phyloP scores from a whole-genome alignment of 1,140 invertebrate species.

The Heterodera carotae region DNA sequence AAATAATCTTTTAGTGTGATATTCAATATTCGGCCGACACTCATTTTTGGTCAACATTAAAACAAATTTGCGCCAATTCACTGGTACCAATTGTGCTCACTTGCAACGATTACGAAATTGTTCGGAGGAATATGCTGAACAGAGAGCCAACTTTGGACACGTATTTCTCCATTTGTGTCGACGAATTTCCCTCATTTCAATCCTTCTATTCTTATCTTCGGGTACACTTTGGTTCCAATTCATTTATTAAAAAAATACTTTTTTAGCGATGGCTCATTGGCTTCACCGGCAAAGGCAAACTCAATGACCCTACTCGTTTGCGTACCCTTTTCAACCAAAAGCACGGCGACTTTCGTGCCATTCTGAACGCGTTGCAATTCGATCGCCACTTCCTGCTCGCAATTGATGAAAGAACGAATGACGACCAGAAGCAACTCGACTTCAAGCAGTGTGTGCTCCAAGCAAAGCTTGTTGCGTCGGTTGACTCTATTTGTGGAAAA shows the following conservation, averaged over 20 bases:
- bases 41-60: constrained; percentile 22
- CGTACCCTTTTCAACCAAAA: neutral
- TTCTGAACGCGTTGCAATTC: constrained; percentile 26
- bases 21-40: constrained; percentile 9
- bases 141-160: neutral
- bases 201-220: constrained; percentile 17
- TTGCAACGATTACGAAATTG: constrained; percentile 26
- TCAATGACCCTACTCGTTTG: neutral
- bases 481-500: constrained; percentile 14
- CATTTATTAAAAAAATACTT: neutral
- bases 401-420: neutral
- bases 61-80: constrained; percentile 14
- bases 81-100: constrained; percentile 24
- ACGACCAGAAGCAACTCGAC: neutral
- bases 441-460: neutral
- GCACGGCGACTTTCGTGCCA: constrained; percentile 15
- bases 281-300: constrained; percentile 1
- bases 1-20: constrained; percentile 12
- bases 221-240: neutral
- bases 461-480: neutral
- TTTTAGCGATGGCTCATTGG: constrained; percentile 23
- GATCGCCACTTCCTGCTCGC: neutral
- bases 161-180: neutral
- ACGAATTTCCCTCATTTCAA: neutral
- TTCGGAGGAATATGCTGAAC: neutral